Base-by-base conservation (phyloP, 2,888 invertebrate species). In the Argynnis bischoffii region DNA sequence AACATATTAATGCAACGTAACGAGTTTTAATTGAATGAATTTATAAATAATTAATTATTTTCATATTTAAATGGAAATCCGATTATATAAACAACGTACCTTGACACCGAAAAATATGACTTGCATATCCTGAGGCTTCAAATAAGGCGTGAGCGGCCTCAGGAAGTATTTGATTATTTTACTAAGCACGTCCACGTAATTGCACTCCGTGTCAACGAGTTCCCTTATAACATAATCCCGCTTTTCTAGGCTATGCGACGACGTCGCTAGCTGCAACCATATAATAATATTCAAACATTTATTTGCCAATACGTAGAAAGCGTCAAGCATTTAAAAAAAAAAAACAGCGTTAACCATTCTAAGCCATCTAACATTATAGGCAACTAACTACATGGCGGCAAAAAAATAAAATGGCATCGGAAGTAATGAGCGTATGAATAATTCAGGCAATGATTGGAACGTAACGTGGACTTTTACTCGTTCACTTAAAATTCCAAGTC, bases 201-300 rank as follows among this genome's bases (percentile, higher is more conserved):
- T 99, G 79, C 96, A 96, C 89, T 99, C 99, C 0, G 99, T 99
- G 85, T 99, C 99, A 51, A 99, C 95, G 66, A 99, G 93, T 87
- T 99, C 99, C 74, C 96, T 95, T 80, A 98, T 97, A 57, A 97
- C 97, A 84, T 98, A 98, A 87, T 99, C 99, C 69, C 99, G 94
- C 86, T 98, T 99, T 86, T 98, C 98, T 76, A 95, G 87, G 77
- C 94, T 94, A 76, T 94, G 94, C 75, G 94, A 92, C 69, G 93
- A 90, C 69, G 92, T 87, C 70, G 93, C 92, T 78, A 93, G 83
- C 93, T 93, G 85, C 54, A 85, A 85, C 56, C n/a, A 67, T 41
- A 56, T 64, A 31, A 69, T 64, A 66, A 63, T 53, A 68, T 47
- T 69, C 48, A 59, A 69, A 67, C 41, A 56, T 35, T 16, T 56